A percentile compares a stretch with the other conserved stretches of the same genome.
Conservation (phyloP, 2,888 invertebrate species). For the Parthenolecanium corni region DNA sequence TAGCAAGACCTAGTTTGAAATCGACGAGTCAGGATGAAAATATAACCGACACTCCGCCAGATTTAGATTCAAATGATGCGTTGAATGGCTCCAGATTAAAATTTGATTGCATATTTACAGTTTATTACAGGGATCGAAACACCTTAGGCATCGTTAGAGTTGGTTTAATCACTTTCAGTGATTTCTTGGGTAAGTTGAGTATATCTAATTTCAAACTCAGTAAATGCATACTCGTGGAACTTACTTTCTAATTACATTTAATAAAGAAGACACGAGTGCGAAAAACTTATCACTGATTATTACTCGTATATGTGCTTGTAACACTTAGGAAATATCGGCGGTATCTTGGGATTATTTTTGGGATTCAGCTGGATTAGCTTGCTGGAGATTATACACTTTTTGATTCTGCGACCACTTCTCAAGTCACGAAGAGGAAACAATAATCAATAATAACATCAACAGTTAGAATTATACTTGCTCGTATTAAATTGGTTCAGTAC, state of each 20-base stretch:
- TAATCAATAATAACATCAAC: background rate
- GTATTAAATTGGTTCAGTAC: background rate
- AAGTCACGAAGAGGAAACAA: conserved; percentile 47
- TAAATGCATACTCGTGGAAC: no score
- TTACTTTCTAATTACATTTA: no score
- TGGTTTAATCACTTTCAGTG: conserved; percentile 3
- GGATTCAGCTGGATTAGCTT: conserved; percentile 31
- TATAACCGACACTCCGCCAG: no score
- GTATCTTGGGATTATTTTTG: conserved; percentile 30
- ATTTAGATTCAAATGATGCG: no score
- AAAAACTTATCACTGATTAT: no score
- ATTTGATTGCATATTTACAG: conserved; percentile 2
- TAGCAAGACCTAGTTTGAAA: background rate
- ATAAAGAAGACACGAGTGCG: no score
- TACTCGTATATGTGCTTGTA: no score
- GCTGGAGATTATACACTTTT: conserved; percentile 32
- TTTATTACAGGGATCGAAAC: conserved; percentile 4
- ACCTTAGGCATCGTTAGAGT: conserved; percentile 2
- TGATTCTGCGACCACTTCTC: conserved; percentile 84
- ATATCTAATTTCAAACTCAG: no score
- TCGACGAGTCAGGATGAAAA: no score
- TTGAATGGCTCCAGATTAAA: no score
- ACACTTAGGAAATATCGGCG: conserved; percentile 29
- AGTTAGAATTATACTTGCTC: background rate
- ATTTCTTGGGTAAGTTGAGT: conserved; percentile 14